These are phyloP conservation scores for Tiaroga cobitis DNA, from an alignment of 2,797 vertebrate species.

Conservation along the genomic window DNA sequence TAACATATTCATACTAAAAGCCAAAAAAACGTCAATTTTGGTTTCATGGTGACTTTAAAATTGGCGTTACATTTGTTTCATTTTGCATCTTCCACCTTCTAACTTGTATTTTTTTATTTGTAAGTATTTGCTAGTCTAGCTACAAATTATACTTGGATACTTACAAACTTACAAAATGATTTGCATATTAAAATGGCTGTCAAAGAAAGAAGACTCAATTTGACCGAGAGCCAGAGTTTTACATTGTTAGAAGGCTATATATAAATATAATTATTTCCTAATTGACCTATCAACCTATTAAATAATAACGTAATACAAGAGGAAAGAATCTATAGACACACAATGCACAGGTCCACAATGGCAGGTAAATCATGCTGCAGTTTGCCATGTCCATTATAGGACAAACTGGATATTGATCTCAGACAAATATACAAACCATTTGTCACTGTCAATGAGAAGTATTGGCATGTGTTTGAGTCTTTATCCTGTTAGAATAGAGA, in stretches of 20 bases:
- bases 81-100: background rate
- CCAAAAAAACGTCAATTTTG: too few relatives aligned
- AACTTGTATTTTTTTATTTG: background rate
- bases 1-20: too few relatives aligned
- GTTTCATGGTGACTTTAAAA: background rate
- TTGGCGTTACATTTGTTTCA: background rate
- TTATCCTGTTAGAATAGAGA: background rate
- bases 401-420: constrained; percentile 28
- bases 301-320: background rate
- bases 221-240: too few relatives aligned
- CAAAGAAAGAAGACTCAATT: background rate
- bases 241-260: background rate
- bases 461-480: background rate
- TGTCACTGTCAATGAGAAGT: constrained; percentile 11
- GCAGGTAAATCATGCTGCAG: background rate
- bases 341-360: background rate
- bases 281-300: background rate
- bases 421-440: constrained; percentile 11
- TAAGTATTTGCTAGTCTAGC: background rate
- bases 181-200: background rate
- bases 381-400: background rate
- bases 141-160: background rate
- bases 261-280: background rate
- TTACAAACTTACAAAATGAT: background rate
- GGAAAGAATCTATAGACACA: too few relatives aligned